Evolutionary conservation across 2,888 invertebrate species (phyloP).

Genomic region (Pachymerium ferrugineum): DNA sequence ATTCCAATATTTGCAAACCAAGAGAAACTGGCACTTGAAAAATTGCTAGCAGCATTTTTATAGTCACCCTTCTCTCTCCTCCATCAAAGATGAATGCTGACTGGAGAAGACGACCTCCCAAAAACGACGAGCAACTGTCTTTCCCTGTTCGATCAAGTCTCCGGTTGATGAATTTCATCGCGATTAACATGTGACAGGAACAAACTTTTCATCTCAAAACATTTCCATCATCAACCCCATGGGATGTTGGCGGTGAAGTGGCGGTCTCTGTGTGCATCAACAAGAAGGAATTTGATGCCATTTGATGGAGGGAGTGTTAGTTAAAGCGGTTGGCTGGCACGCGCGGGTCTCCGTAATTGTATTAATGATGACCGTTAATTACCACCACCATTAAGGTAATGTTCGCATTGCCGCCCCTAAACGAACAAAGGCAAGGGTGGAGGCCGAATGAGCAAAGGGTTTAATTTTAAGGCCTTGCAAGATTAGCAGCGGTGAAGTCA

Average conservation of each 20-base stretch:
- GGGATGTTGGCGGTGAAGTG: background rate
- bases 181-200: too few species aligned
- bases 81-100: too few species aligned
- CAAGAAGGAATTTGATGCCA: background rate
- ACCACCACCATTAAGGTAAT: slow-evolving; percentile 29
- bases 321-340: slow-evolving; percentile 20
- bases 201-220: too few species aligned
- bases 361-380: slow-evolving; percentile 33
- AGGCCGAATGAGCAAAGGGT: slow-evolving; percentile 14
- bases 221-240: too few species aligned
- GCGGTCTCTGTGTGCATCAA: slow-evolving; percentile 8
- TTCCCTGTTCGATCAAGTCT: too few species aligned
- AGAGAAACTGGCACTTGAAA: too few species aligned
- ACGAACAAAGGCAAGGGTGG: background rate
- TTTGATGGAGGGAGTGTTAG: background rate
- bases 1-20: too few species aligned
- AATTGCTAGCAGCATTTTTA: too few species aligned
- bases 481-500: slow-evolving; percentile 7
- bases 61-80: too few species aligned
- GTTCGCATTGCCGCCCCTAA: slow-evolving; percentile 14
- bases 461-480: slow-evolving; percentile 8
- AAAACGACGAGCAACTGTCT: too few species aligned
- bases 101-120: too few species aligned
- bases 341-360: slow-evolving; percentile 28
- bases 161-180: too few species aligned